phyloP scores from a whole-genome alignment of 2,113 vertebrate species.

The Pterocles orientalis region DNA sequence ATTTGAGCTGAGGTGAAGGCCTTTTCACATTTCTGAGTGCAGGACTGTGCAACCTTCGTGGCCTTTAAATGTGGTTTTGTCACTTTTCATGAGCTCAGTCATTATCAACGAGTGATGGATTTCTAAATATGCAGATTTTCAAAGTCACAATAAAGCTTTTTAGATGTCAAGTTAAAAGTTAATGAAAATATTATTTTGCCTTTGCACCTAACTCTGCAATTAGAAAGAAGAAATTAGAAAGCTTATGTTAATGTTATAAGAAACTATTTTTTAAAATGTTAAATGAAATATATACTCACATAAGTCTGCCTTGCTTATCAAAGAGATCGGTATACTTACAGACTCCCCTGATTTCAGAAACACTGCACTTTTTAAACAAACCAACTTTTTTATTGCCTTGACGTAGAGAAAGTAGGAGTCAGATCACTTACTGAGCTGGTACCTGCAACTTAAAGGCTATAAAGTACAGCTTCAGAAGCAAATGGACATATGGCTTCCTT shows the following conservation, averaged over 20 bases:
- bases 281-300: not conserved
- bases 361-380: not conserved
- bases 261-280: not conserved
- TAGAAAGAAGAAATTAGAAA: not conserved
- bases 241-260: not conserved
- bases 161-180: not conserved
- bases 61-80: not conserved
- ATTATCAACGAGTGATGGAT: rapidly evolving
- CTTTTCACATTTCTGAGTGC: not conserved
- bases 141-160: slow-evolving; percentile 1
- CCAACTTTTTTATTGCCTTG: not conserved
- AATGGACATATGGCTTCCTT: not conserved
- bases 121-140: not conserved
- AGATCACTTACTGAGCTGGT: not conserved
- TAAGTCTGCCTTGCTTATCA: not conserved
- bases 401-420: not conserved
- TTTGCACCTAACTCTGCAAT: not conserved
- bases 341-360: not conserved
- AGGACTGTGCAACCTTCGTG: not conserved
- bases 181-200: not conserved
- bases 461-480: not conserved
- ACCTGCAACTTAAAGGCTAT: not conserved
- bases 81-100: not conserved
- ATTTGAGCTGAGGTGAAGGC: not conserved
- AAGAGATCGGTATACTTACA: not conserved